Conservation (phyloP, 2,888 invertebrate genomes). For the Lepidochitona cinerea region DNA sequence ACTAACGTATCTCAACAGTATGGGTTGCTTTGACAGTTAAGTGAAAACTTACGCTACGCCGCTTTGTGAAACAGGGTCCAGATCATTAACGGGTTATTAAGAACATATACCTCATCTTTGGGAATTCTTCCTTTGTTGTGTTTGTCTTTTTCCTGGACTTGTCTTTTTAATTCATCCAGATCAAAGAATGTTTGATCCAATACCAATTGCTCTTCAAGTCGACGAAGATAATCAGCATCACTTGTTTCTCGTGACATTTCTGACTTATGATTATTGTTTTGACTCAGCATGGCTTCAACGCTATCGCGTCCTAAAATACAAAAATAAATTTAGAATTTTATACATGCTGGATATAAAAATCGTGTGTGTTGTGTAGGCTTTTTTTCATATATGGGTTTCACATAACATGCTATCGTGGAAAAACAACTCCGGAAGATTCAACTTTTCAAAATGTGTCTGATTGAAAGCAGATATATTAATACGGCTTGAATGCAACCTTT, state of each 20-base stretch:
- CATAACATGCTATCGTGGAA: too few species aligned
- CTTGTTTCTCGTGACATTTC: conserved; percentile 52
- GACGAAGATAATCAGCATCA: conserved; percentile 58
- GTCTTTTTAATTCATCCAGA: conserved; percentile 43
- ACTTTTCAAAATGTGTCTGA: too few species aligned
- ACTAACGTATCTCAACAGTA: too few species aligned
- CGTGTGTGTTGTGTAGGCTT: too few species aligned
- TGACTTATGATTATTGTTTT: conserved; percentile 45
- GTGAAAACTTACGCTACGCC: too few species aligned
- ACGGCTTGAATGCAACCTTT: too few species aligned
- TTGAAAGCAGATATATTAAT: too few species aligned
- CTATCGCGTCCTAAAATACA: conserved; percentile 61
- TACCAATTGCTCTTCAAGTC: conserved; percentile 57
- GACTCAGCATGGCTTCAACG: conserved; percentile 54
- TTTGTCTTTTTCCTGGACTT: conserved; percentile 47
- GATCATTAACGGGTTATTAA: not conserved
- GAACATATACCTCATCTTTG: conserved; percentile 30
- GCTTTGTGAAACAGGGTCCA: too few species aligned
- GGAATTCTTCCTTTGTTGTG: conserved; percentile 47
- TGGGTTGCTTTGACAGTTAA: too few species aligned
- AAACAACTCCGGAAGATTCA: too few species aligned
- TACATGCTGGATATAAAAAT: too few species aligned
- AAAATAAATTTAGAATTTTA: not conserved
- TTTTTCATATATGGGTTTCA: too few species aligned
- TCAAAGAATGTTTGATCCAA: conserved; percentile 51